phyloP scores from a whole-genome alignment of 2,113 vertebrate species.

The Sula dactylatra region DNA sequence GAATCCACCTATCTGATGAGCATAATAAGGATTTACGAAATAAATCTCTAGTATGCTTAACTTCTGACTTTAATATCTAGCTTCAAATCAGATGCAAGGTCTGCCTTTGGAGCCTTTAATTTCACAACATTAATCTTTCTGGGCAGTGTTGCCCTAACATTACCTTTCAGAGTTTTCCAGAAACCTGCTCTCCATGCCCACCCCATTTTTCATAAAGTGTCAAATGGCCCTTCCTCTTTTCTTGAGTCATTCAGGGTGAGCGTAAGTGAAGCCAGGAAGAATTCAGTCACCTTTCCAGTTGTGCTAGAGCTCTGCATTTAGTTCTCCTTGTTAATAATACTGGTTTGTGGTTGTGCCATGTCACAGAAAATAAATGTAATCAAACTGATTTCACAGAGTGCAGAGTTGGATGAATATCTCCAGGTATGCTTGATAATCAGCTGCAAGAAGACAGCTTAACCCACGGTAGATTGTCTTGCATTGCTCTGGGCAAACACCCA shows the following conservation, averaged over 20 bases:
- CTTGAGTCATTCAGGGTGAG: not conserved
- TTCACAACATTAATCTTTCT: not conserved
- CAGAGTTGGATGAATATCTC: not conserved
- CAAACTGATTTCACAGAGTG: not conserved
- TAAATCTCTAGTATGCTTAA: not conserved
- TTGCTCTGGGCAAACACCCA: not conserved
- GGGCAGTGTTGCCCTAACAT: not conserved
- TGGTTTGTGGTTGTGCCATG: not conserved
- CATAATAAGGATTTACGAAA: not conserved
- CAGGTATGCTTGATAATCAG: not conserved
- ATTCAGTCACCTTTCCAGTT: not conserved
- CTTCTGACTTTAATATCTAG: not conserved
- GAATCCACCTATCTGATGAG: not conserved
- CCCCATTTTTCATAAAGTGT: not conserved
- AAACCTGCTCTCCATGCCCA: not conserved
- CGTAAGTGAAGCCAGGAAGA: not conserved
- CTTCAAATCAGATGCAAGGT: not conserved
- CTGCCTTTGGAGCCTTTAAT: not conserved
- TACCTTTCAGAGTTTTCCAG: not conserved
- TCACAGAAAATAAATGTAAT: not conserved
- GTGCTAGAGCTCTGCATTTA: not conserved
- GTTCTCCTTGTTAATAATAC: not conserved
- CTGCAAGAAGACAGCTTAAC: not conserved
- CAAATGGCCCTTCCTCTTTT: not conserved
- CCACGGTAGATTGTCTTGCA: not conserved